These are phyloP conservation scores for Epicampocera succincta DNA, from an alignment of 2,888 invertebrate genomes.

Conservation along the genomic window DNA sequence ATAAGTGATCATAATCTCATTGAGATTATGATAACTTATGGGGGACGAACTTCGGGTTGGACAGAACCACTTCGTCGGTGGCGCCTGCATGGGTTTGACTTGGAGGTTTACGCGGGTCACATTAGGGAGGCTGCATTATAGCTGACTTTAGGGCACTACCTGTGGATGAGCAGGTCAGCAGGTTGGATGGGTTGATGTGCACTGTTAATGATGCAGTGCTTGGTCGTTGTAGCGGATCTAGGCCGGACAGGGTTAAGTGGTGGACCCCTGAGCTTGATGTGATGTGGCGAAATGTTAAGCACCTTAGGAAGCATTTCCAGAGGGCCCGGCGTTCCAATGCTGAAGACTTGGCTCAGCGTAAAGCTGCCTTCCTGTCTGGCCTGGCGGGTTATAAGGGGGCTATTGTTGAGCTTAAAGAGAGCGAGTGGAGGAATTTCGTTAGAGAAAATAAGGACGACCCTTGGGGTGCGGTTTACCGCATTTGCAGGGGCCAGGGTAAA, in stretches of 20 bases:
- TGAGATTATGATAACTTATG: not conserved
- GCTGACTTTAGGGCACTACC: no score
- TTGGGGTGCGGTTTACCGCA: conserved; percentile 13
- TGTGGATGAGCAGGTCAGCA: no score
- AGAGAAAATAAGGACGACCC: not conserved
- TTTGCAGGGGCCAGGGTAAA: not conserved
- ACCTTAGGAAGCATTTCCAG: not conserved
- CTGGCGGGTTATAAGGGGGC: not conserved
- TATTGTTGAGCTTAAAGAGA: not conserved
- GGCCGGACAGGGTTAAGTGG: conserved; percentile 2
- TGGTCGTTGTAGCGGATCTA: not conserved
- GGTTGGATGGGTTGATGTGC: no score
- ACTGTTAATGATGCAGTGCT: no score
- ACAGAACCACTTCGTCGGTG: not conserved
- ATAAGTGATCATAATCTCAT: not conserved
- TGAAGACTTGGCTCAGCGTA: not conserved
- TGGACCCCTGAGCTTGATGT: not conserved
- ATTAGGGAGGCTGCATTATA: not conserved
- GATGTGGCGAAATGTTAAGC: not conserved
- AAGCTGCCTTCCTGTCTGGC: not conserved
- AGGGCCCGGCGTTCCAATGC: not conserved
- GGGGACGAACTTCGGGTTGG: not conserved
- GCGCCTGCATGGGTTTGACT: not conserved
- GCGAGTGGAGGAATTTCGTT: not conserved
- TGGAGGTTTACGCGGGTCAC: not conserved